phyloP scores from a whole-genome alignment of 2,888 invertebrate genomes.

The Drosophila neotestacea region DNA sequence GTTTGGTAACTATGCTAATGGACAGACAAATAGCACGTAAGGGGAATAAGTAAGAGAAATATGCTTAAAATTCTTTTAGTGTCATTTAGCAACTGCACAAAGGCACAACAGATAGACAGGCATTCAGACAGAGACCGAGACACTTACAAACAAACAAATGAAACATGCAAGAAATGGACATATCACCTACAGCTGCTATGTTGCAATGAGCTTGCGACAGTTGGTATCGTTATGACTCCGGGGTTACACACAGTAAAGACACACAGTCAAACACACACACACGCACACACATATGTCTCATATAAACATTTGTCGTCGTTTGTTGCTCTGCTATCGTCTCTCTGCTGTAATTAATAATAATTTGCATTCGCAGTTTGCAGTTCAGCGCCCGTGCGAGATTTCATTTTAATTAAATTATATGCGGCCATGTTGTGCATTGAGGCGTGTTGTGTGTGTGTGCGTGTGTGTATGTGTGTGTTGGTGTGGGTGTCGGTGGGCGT shows the following conservation, averaged over 20 bases:
- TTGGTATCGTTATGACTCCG: slow-evolving; percentile 50
- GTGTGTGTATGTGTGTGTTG: slow-evolving; percentile 19
- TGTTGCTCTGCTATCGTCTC: slow-evolving; percentile 64
- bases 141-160: slow-evolving; percentile 1
- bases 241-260: slow-evolving; percentile 28
- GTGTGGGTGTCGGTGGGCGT: slow-evolving; percentile 35
- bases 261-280: slow-evolving; percentile 9
- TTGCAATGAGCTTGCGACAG: slow-evolving; percentile 54
- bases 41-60: background rate
- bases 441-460: slow-evolving; percentile 8
- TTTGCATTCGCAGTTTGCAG: slow-evolving; percentile 81
- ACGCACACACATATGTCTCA: slow-evolving; percentile 41
- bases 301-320: slow-evolving; percentile 66
- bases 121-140: slow-evolving; percentile 2
- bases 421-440: slow-evolving; percentile 55
- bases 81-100: slow-evolving; percentile 32
- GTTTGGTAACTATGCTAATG: slow-evolving; percentile 29
- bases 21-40: slow-evolving; percentile 21
- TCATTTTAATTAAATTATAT: slow-evolving; percentile 78
- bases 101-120: slow-evolving; percentile 13
- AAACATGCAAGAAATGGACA: slow-evolving; percentile 24
- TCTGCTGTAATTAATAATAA: slow-evolving; percentile 74
- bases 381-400: slow-evolving; percentile 79
- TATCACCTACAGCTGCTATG: slow-evolving; percentile 52
- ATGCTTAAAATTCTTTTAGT: slow-evolving; percentile 50